Evolutionary conservation across 2,888 invertebrate species (phyloP).

Genomic region (Yponomeuta plumbellus): DNA sequence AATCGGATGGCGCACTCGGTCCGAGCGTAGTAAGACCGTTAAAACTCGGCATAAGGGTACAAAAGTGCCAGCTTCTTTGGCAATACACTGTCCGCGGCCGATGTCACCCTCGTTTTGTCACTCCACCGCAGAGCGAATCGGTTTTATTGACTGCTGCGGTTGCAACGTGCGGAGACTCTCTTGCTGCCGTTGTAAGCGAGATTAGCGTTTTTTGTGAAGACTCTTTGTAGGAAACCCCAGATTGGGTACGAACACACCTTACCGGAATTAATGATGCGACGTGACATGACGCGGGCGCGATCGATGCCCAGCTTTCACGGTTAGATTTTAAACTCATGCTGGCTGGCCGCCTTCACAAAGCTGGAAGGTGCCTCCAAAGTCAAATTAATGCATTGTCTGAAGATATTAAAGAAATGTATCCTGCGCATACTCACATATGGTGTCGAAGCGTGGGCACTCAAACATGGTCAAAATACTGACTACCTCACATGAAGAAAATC

Average conservation of each 20-base stretch:
- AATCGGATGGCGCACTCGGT: too few relatives aligned
- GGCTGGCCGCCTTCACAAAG: too few relatives aligned
- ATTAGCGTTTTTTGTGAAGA: slow-evolving; percentile 31
- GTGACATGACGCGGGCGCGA: neutral
- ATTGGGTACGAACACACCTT: neutral
- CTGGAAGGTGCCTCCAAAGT: too few relatives aligned
- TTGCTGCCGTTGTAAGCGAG: slow-evolving; percentile 64
- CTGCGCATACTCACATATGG: too few relatives aligned
- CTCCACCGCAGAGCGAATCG: slow-evolving; percentile 38
- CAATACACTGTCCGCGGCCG: slow-evolving; percentile 22
- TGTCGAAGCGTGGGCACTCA: too few relatives aligned
- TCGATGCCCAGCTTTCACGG: too few relatives aligned
- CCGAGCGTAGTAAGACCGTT: neutral
- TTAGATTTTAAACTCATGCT: too few relatives aligned
- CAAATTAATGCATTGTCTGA: too few relatives aligned
- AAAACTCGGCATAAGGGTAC: neutral
- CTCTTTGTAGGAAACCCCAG: neutral
- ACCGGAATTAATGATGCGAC: neutral
- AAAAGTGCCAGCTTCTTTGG: neutral
- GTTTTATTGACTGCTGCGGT: slow-evolving; percentile 74
- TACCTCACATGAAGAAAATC: too few relatives aligned
- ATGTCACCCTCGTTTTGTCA: slow-evolving; percentile 51
- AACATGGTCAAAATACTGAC: too few relatives aligned
- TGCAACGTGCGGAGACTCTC: slow-evolving; percentile 60
- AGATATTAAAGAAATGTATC: too few relatives aligned